Base-by-base conservation (phyloP, 2,113 vertebrate genomes). In the Labeo rohita region DNA sequence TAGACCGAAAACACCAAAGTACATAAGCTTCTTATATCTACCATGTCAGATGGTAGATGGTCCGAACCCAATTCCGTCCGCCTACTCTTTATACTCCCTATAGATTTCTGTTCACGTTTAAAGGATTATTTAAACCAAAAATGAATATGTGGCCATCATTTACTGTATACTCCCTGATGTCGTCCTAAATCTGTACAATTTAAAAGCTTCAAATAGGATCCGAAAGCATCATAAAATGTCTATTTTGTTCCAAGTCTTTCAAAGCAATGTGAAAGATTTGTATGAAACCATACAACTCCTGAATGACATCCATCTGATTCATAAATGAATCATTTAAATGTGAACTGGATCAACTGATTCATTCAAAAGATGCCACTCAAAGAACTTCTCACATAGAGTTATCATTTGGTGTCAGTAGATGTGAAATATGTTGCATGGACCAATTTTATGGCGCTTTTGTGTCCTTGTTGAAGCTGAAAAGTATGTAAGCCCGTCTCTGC, bases 1-100 rank as follows among this genome's bases (percentile, higher is more conserved):
- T 23, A 0, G 72, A 74, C 39, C 49, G 72, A 75, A 74, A 47
- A 23, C 43, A 74, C 39, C 12, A 1, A 11, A 23, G 18, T 49
- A 49, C n/a, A 50, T 75, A 75, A 75, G 49, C 11, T 75, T 23
- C 45, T 49, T 28, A 47, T 74, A 74, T 23, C 21, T 23, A 28
- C 6, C 72, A 75, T 75, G 72, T 75, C 21, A 49, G 45, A 50
- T 28, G 72, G 5, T 75, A 75, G 72, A 75, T 75, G n/a, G 45
- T 49, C 72, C n/a, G 1, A 23, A 75, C 45, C 45, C n/a, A 75
- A 4, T 75, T n/a, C 18, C 2, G 6, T 43, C 21, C 45, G n/a
- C 21, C 39, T 74, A n/a, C 72, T 74, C 21, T 12, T 6, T 59
- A 56, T 18, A 45, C 18, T 73, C 43, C 36, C 4, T 49, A 45